Base-by-base conservation (phyloP, 2,888 invertebrate genomes). In the Tinea pellionella region DNA sequence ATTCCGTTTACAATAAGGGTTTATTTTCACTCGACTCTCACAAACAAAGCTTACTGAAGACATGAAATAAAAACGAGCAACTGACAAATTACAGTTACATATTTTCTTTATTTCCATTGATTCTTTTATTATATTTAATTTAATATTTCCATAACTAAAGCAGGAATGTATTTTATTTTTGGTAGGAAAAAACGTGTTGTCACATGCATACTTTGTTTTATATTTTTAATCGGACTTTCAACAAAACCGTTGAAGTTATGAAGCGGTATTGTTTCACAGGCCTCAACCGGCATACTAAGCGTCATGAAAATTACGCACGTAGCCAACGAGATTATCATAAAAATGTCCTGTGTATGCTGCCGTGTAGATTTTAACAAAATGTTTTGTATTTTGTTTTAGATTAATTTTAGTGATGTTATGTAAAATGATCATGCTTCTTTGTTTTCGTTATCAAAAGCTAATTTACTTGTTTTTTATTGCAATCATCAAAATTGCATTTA, bases 221-320 rank as follows among this genome's bases (percentile, higher is more conserved):
- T 16, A n/a, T 16, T 47, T 47, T 47, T 47, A 47, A 47, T 47
- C 13, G 47, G 47, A 47, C 47, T 47, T 47, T 47, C 16, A 47
- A 37, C 37, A 9, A 37, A 47, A 47, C 47, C 47, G 9, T 7
- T 16, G n/a, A 47, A 47, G 13, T 47, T 47, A 47, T 47, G 16
- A 47, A 47, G 15, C 47, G 47, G 47, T 47, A 47, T 47, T 47
- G 47, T 47, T 47, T 47, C 16, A 6, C 12, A 47, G 47, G 47
- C 47, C 15, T 16, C 47, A 47, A 47, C 15, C 15, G 47, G 47
- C 47, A 47, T 47, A 47, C 47, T 47, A 47, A 47, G 47, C 15
- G 16, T 47, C 47, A 47, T 47, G 47, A 47, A 47, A 37, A 47
- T 47, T 47, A 47, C 47, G 47, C 47, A 47, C 47, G 47, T 47